Evolutionary conservation across 2,888 invertebrate genomes (phyloP).

Genomic region (Lottia scabra): DNA sequence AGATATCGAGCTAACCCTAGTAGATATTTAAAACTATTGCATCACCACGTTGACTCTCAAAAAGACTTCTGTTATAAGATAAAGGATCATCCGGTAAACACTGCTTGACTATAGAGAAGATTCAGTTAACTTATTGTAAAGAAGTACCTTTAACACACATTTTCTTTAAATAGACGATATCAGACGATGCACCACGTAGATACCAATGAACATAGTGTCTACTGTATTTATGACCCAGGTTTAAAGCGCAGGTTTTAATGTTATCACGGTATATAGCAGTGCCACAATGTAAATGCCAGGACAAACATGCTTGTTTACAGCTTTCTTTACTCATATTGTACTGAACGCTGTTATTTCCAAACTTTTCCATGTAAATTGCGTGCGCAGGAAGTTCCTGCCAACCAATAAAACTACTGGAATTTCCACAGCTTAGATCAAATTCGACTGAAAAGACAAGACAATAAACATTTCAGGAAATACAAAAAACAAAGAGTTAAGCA

Average conservation of each 20-base stretch:
- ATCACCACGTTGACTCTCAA: too few relatives aligned
- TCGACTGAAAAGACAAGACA: background rate
- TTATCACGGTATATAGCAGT: background rate
- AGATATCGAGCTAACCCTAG: too few relatives aligned
- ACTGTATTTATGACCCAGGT: background rate
- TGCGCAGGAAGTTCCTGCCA: background rate
- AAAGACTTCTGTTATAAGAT: too few relatives aligned
- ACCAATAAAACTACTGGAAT: background rate
- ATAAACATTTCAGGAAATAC: background rate
- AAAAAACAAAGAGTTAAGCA: too few relatives aligned
- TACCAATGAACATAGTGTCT: background rate
- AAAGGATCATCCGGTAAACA: too few relatives aligned
- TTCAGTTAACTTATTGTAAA: too few relatives aligned
- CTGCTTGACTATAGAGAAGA: too few relatives aligned
- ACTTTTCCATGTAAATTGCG: background rate
- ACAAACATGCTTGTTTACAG: background rate
- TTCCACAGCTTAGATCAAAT: background rate
- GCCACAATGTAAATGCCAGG: background rate
- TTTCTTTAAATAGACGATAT: background rate
- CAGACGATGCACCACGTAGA: background rate
- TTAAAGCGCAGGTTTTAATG: background rate
- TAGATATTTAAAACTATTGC: too few relatives aligned
- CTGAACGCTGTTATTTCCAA: background rate
- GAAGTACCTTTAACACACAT: background rate
- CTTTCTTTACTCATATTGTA: background rate